Evolutionary conservation across 2,797 vertebrate species (phyloP).

Genomic region (Phalanger gymnotis): DNA sequence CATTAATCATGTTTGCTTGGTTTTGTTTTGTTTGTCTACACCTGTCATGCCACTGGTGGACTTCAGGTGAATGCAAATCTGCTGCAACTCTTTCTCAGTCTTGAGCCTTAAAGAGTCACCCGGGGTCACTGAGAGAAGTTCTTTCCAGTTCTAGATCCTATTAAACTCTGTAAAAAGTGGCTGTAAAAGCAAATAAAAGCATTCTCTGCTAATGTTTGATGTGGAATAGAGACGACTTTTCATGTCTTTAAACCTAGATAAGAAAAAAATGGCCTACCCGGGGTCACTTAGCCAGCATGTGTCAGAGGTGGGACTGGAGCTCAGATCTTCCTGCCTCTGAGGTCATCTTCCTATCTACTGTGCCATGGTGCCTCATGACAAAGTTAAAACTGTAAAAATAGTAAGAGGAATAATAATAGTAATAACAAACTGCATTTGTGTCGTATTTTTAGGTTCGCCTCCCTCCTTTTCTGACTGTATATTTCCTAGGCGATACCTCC

Average conservation of each 20-base stretch:
- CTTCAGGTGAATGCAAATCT: not conserved
- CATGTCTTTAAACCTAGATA: not conserved
- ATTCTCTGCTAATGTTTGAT: not conserved
- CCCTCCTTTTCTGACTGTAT: not conserved
- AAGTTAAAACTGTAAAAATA: not conserved
- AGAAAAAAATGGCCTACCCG: not conserved
- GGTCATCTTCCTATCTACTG: not conserved
- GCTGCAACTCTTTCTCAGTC: not conserved
- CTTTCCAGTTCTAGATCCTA: not conserved
- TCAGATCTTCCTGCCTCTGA: not conserved
- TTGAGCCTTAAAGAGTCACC: not conserved
- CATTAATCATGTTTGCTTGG: not conserved
- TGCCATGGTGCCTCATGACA: not conserved
- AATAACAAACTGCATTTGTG: not conserved
- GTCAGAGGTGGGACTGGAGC: not conserved
- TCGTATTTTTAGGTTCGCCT: not conserved
- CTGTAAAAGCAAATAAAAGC: not conserved
- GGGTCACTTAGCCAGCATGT: not conserved
- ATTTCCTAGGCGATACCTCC: not conserved
- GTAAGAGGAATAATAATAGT: not conserved
- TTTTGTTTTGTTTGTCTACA: not conserved
- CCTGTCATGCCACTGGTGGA: not conserved
- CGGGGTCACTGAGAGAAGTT: not conserved
- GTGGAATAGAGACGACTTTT: not conserved
- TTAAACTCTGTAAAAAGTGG: not conserved